These are phyloP conservation scores for Argynnis bischoffii DNA, from an alignment of 2,888 invertebrate genomes.

Conservation along the genomic window DNA sequence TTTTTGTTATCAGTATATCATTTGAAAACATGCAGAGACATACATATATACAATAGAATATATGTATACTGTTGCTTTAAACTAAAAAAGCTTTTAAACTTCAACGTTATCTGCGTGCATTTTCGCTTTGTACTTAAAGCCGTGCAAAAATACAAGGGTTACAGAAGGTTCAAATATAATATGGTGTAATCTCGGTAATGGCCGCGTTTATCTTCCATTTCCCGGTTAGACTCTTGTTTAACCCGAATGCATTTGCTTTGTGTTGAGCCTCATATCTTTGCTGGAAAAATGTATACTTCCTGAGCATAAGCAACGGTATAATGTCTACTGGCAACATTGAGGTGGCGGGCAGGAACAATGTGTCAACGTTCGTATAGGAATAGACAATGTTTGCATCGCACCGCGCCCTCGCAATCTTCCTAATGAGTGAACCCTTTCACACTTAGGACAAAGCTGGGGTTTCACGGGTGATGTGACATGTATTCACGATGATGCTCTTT, in stretches of 20 bases:
- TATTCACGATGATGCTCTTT: slow-evolving; percentile 69
- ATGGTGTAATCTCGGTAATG: slow-evolving; percentile 64
- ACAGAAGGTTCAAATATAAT: slow-evolving; percentile 33
- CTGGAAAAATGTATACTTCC: slow-evolving; percentile 66
- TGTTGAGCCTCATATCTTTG: slow-evolving; percentile 62
- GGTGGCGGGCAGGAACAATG: slow-evolving; percentile 64
- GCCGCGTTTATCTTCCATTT: slow-evolving; percentile 56
- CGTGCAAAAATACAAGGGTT: slow-evolving; percentile 19
- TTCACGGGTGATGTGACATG: slow-evolving; percentile 76
- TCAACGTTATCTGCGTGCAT: slow-evolving; percentile 11
- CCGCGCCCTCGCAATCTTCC: slow-evolving; percentile 80
- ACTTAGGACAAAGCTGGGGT: slow-evolving; percentile 76
- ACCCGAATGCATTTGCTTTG: slow-evolving; percentile 71
- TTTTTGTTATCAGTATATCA: no score
- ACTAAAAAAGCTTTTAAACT: slow-evolving; percentile 22
- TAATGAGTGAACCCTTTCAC: slow-evolving; percentile 82
- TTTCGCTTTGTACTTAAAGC: slow-evolving; percentile 8
- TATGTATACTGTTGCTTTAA: slow-evolving; percentile 5
- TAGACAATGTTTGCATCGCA: slow-evolving; percentile 68
- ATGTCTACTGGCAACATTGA: slow-evolving; percentile 59
- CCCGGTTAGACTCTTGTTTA: slow-evolving; percentile 56
- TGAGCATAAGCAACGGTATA: slow-evolving; percentile 58
- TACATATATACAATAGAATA: background rate
- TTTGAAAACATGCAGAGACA: background rate
- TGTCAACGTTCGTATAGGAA: slow-evolving; percentile 48